Percentiles rank a stretch among this genome's conserved stretches.
Conservation (phyloP, 2,113 vertebrate genomes). For the Prionailurus viverrinus region DNA sequence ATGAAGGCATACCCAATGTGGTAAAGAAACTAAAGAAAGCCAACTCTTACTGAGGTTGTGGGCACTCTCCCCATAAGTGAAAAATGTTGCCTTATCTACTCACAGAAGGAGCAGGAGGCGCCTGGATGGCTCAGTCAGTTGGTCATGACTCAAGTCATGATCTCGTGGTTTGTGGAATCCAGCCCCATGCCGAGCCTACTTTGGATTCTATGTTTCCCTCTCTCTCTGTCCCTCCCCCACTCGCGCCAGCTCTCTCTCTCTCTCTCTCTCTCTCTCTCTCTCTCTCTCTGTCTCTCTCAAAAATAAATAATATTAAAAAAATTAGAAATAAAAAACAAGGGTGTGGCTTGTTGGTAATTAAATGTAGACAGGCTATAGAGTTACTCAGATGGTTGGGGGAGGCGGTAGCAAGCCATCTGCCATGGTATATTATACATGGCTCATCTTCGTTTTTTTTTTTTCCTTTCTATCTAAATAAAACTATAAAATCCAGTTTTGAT, state of each 20-base stretch:
- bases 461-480: not conserved
- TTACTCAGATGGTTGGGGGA: not conserved
- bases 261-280: no score
- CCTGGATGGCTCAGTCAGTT: no score
- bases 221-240: no score
- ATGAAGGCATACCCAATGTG: not conserved
- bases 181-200: no score
- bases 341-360: not conserved
- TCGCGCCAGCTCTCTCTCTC: no score
- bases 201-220: no score
- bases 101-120: not conserved
- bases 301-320: no score
- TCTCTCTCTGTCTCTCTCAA: no score
- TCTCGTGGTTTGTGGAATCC: no score
- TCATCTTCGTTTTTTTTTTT: not conserved
- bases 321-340: not conserved
- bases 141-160: no score
- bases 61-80: not conserved
- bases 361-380: no score
- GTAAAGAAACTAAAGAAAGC: not conserved
- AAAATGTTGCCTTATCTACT: not conserved
- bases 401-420: not conserved
- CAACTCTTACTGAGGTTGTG: not conserved
- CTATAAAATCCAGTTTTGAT: not conserved
- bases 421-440: not conserved